Evolutionary conservation across 2,797 vertebrate genomes (phyloP).

Genomic region (Acanthopagrus latus): DNA sequence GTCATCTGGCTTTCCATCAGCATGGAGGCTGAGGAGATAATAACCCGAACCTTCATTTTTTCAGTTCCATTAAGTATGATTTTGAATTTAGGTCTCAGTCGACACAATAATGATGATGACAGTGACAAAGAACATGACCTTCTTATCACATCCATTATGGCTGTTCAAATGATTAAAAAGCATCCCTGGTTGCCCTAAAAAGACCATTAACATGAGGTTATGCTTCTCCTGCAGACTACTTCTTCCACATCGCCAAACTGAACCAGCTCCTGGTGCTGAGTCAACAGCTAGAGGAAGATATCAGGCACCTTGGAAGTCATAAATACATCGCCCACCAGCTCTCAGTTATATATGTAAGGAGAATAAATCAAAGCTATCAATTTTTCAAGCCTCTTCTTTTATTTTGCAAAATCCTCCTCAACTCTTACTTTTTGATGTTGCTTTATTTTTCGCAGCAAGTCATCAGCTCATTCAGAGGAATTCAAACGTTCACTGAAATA

Average conservation of each 20-base stretch:
- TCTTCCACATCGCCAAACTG: constrained; percentile 85
- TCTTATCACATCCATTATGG: too few relatives aligned
- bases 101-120: neutral
- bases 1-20: too few relatives aligned
- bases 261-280: constrained; percentile 89
- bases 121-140: neutral
- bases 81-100: neutral
- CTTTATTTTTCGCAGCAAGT: constrained; percentile 83
- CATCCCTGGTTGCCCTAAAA: neutral
- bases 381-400: neutral
- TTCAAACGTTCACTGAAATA: constrained; percentile 79
- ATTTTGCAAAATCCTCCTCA: neutral
- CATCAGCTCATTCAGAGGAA: constrained; percentile 85
- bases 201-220: neutral
- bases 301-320: constrained; percentile 88
- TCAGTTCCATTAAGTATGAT: neutral
- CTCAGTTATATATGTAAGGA: constrained; percentile 88
- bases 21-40: too few relatives aligned
- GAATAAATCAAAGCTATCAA: neutral
- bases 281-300: constrained; percentile 89
- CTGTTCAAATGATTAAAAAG: too few relatives aligned
- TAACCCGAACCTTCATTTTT: too few relatives aligned
- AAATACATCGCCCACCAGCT: constrained; percentile 91
- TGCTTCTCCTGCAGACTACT: constrained; percentile 82
- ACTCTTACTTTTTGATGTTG: neutral